Evolutionary conservation across 1,140 invertebrate genomes (phyloP), one percentile per base, ranked within the genome.

Genomic region (Drosophila takahashii): DNA sequence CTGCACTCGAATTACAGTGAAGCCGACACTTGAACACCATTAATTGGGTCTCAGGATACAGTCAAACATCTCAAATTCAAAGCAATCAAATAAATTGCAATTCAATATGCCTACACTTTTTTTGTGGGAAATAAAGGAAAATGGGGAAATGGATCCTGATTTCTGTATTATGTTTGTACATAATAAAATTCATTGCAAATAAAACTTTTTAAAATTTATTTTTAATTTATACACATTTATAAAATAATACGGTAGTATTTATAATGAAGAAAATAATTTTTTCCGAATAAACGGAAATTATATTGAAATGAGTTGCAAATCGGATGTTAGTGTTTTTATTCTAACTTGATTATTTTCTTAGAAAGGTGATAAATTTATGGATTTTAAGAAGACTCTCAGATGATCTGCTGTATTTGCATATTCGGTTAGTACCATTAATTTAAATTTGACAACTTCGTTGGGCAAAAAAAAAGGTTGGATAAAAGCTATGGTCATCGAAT

Each of bases 1-100:
- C 56, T 66, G 73, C 60, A 44, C 61, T 64, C 37, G n/a, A 45
- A 18, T 61, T 64, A 61, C 61, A 64, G 61, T 61, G 41, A 61
- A 44, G 56, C 39, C 60, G 39, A 39, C 54, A 64, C 58, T 64
- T 64, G 32, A 60, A 34, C 18, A 13, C n/a, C 60, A 22, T 42
- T 60, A 41, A 59, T 62, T 59, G 29, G 48, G 29, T 32, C n/a
- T 60, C 53, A 37, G 54, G 36, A 62, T 60, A 59, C 48, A 51
- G 48, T 11, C 15, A 18, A 34, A 11, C 15, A n/a, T 16, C 5
- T 51, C 48, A 34, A 7, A 34, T 51, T 51, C 22, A 27, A 34
- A 51, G 11, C 10, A 34, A 34, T 51, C n/a, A 13, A 34, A 51
- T 32, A 34, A 34, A 51, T 32, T 34, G 15, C 9, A 13, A 16